Evolutionary conservation across 1,140 invertebrate genomes (phyloP).

Genomic region (Nasonia vitripennis): DNA sequence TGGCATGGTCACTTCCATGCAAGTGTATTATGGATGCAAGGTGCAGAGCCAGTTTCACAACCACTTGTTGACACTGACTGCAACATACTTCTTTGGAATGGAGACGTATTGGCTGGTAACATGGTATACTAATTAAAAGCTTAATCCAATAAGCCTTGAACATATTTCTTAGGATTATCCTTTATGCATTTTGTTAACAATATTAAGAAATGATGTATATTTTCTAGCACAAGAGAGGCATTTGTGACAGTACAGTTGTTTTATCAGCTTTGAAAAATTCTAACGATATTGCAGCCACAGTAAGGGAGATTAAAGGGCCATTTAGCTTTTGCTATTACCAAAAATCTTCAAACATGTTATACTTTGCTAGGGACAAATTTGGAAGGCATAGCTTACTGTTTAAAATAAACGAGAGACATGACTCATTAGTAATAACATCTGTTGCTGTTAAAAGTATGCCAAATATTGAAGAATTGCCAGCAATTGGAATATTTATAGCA

Average conservation of each 20-base stretch:
- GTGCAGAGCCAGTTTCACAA: slow-evolving; percentile 76
- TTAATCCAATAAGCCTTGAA: neutral
- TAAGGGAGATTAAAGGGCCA: slow-evolving; percentile 84
- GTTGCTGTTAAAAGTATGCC: slow-evolving; percentile 77
- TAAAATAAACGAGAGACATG: slow-evolving; percentile 71
- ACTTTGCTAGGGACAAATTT: slow-evolving; percentile 90
- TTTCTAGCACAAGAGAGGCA: slow-evolving; percentile 61
- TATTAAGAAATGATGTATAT: slow-evolving; percentile 30
- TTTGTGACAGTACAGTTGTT: slow-evolving; percentile 72
- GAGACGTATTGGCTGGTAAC: slow-evolving; percentile 83
- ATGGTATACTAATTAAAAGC: slow-evolving; percentile 60
- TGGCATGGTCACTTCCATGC: slow-evolving; percentile 80
- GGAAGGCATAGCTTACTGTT: slow-evolving; percentile 90
- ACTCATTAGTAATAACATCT: slow-evolving; percentile 77
- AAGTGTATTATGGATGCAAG: slow-evolving; percentile 84
- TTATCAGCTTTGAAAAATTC: slow-evolving; percentile 65
- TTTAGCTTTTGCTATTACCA: slow-evolving; percentile 90
- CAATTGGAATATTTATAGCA: slow-evolving; percentile 81
- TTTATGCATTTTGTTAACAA: neutral
- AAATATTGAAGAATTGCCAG: slow-evolving; percentile 83
- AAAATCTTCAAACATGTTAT: slow-evolving; percentile 78
- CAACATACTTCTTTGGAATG: slow-evolving; percentile 86
- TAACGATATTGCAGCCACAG: slow-evolving; percentile 69
- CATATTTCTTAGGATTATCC: neutral
- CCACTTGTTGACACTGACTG: slow-evolving; percentile 77